These are phyloP conservation scores for Trichonephila clavata DNA, from an alignment of 1,140 invertebrate species.

Conservation along the genomic window DNA sequence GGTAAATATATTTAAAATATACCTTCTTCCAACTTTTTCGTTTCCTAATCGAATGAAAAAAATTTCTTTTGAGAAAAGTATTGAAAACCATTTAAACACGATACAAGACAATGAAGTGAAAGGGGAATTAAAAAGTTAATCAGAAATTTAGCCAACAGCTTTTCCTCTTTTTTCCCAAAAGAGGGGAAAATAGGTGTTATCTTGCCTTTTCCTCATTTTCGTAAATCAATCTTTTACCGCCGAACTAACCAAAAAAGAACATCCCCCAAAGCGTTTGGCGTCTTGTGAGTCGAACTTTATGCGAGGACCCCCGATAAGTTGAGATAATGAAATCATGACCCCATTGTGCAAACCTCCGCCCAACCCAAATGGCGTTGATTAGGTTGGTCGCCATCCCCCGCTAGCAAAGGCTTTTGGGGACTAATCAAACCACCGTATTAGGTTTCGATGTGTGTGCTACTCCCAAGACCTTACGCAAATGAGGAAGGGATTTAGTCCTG, in stretches of 20 bases:
- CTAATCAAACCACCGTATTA: constrained; percentile 69
- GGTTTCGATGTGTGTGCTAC: neutral
- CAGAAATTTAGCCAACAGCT: neutral
- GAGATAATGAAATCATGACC: constrained; percentile 70
- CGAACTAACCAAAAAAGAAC: neutral
- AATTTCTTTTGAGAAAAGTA: neutral
- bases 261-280: constrained; percentile 8
- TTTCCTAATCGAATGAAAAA: neutral
- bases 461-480: constrained; percentile 63
- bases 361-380: constrained; percentile 73
- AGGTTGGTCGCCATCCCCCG: neutral
- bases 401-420: constrained; percentile 39
- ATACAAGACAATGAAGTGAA: neutral
- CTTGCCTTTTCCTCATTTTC: constrained; percentile 40
- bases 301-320: constrained; percentile 43
- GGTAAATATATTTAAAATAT: neutral
- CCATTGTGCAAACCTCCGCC: constrained; percentile 64
- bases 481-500: constrained; percentile 37
- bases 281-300: neutral
- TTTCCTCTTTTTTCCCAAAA: neutral
- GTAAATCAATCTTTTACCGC: neutral
- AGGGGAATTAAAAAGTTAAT: constrained; percentile 2
- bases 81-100: neutral
- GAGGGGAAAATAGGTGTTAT: neutral
- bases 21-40: neutral